phyloP scores from a whole-genome alignment of 2,797 vertebrate species.

The Netta rufina region DNA sequence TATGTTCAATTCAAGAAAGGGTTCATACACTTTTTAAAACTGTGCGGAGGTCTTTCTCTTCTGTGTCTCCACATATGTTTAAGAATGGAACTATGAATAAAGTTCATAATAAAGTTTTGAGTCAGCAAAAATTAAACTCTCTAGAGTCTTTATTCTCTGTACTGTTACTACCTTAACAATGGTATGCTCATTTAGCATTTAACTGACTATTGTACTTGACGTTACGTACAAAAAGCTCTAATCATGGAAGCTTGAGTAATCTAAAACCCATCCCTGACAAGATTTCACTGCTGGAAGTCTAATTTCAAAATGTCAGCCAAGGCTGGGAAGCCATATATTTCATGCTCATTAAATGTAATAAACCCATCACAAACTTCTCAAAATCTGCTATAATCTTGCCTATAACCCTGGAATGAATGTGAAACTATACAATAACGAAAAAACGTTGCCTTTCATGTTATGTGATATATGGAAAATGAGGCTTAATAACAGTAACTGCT shows the following conservation, averaged over 20 bases:
- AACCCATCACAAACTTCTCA: conserved; percentile 34
- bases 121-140: conserved; percentile 12
- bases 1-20: background rate
- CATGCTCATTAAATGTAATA: conserved; percentile 49
- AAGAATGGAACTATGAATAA: background rate
- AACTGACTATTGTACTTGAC: conserved; percentile 66
- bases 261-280: conserved; percentile 67
- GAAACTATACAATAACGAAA: background rate
- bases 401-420: background rate
- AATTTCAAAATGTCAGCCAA: conserved; percentile 74
- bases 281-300: conserved; percentile 74
- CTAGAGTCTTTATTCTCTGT: background rate
- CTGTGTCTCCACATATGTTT: background rate
- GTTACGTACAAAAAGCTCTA: conserved; percentile 60
- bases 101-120: background rate
- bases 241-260: conserved; percentile 67
- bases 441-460: background rate
- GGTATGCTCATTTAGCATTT: conserved; percentile 55
- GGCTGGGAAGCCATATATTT: conserved; percentile 26
- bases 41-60: background rate
- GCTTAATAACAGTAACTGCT: conserved; percentile 32
- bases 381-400: background rate
- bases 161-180: conserved; percentile 14
- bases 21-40: background rate
- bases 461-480: conserved; percentile 16